Evolutionary conservation across 2,113 vertebrate species (phyloP).

Genomic region (Megaceryle torquata): DNA sequence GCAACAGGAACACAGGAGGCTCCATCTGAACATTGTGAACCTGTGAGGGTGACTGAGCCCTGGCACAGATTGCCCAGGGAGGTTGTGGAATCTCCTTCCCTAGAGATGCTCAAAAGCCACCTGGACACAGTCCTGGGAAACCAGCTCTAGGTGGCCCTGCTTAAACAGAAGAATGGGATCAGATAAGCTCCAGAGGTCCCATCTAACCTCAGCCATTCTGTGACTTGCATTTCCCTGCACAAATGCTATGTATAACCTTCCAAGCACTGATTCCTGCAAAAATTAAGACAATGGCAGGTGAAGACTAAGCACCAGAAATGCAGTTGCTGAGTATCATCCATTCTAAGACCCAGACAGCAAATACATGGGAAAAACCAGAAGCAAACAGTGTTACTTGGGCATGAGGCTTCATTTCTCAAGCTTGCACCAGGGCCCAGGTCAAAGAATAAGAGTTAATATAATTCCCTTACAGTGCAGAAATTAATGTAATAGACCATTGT

Average conservation of each 20-base stretch:
- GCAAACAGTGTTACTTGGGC: not conserved
- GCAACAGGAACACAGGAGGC: not conserved
- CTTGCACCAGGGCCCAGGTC: not conserved
- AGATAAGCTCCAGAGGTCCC: not conserved
- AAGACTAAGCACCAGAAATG: not conserved
- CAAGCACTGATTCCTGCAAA: not conserved
- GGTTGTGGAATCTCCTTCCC: too few species aligned
- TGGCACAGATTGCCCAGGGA: not conserved
- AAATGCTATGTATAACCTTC: not conserved
- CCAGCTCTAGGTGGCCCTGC: not conserved
- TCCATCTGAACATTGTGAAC: not conserved
- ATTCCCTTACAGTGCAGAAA: constrained; percentile 1
- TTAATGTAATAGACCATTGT: not conserved
- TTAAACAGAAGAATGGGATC: not conserved
- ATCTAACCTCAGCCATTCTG: not conserved
- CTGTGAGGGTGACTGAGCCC: not conserved
- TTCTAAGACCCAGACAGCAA: not conserved
- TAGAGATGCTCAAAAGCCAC: not conserved
- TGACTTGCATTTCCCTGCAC: not conserved
- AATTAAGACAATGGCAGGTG: not conserved
- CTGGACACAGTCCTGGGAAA: not conserved
- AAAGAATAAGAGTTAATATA: constrained; percentile 1
- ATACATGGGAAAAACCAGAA: not conserved
- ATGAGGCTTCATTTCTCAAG: not conserved
- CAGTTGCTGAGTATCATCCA: not conserved